Evolutionary conservation across 2,797 vertebrate species (phyloP).

Genomic region (Coendou prehensilis): DNA sequence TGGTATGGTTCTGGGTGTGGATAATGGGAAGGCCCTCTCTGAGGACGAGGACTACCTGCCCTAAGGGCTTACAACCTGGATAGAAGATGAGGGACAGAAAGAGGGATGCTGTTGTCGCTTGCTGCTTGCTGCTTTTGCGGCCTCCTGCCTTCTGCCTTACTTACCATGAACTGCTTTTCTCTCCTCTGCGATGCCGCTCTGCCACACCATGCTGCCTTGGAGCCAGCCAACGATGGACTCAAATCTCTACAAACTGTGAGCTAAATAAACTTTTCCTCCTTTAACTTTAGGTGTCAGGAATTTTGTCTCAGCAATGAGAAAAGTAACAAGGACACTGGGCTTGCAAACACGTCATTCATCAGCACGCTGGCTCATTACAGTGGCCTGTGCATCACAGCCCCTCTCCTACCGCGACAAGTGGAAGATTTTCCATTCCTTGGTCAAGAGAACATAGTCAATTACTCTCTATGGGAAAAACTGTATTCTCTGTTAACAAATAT

Average conservation of each 20-base stretch:
- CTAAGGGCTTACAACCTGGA: neutral
- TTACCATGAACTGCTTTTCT: neutral
- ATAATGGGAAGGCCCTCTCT: neutral
- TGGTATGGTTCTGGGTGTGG: neutral
- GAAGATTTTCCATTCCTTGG: neutral
- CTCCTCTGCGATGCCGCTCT: neutral
- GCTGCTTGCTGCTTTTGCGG: neutral
- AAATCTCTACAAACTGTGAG: neutral
- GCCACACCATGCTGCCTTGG: neutral
- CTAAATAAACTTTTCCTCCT: neutral
- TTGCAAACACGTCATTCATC: neutral
- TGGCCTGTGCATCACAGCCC: too few species aligned
- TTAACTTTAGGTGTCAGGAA: neutral
- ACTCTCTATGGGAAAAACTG: neutral
- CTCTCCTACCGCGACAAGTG: neutral
- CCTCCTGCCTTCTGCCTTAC: neutral
- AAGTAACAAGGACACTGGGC: neutral
- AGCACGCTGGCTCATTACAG: neutral
- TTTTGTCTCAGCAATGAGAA: neutral
- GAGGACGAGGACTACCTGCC: neutral
- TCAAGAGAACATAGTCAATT: neutral
- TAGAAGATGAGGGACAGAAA: neutral
- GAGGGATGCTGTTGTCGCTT: neutral
- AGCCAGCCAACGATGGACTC: neutral
- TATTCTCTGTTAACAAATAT: constrained; percentile 18